Evolutionary conservation across 1,140 invertebrate genomes (phyloP), one percentile per base, ranked within the genome.

Genomic region (Monomorium pharaonis): DNA sequence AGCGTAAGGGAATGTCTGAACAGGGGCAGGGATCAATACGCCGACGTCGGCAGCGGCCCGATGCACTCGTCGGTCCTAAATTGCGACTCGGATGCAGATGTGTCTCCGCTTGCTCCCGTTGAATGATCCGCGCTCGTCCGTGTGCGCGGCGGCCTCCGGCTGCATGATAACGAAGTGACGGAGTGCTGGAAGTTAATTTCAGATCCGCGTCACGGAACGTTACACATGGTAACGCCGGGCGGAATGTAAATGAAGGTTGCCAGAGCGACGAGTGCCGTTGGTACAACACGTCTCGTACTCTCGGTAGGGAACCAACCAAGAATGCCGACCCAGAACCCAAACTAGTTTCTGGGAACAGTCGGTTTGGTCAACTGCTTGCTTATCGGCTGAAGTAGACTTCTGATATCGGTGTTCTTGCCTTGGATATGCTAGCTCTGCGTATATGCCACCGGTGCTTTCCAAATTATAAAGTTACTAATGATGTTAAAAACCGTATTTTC

Each of bases 341-440:
- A 30, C 51, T 74, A 51, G 51, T 21, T n/a, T 42, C 51, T 21
- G 33, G 5, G 10, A 44, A 30, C 30, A 16, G 80, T 87, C 56
- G 89, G 42, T 87, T 86, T 70, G 51, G 49, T 58, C 78, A 54
- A 74, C 33, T 74, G 78, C 78, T 51, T 83, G 78, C 78, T 83
- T 83, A 83, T 83, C 78, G 78, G 78, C 51, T 24, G 78, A 44
- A 58, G 67, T 12, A 5, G 16, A 9, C 44, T 44, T 83, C 37
- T 74, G 67, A 58, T 44, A 69, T 44, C 33, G 37, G 51, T 24
- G n/a, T 7, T 30, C 37, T 80, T 80, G 76, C n/a, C n/a, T 78
- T 67, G n/a, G 54, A 5, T 44, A 44, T 42, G 12, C 9, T 60
- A 27, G 58, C 24, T 14, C 24, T 44, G 24, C 24, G 24, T 30